Evolutionary conservation across 1,140 invertebrate species (phyloP).

Genomic region (Oryzaephilus surinamensis): DNA sequence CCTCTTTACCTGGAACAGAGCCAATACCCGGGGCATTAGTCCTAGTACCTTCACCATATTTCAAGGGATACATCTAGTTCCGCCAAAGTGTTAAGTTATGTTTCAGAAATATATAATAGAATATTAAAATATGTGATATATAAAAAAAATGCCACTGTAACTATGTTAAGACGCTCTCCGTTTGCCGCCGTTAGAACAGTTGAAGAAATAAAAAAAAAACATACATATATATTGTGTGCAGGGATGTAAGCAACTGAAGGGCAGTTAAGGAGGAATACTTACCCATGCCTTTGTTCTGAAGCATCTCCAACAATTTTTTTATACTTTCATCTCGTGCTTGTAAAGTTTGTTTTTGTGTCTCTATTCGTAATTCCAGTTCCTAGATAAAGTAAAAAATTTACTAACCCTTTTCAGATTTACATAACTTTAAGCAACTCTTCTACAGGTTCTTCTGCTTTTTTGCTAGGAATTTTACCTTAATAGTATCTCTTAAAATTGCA

Average conservation of each 20-base stretch:
- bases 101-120: not conserved
- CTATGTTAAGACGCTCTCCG: slow-evolving; percentile 15
- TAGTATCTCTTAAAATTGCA: slow-evolving; percentile 86
- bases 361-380: slow-evolving; percentile 91
- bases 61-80: slow-evolving; percentile 7
- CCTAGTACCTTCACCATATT: slow-evolving; percentile 12
- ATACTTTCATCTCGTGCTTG: slow-evolving; percentile 94
- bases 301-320: slow-evolving; percentile 96
- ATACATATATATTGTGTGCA: slow-evolving; percentile 12
- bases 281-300: slow-evolving; percentile 95
- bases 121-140: not conserved
- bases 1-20: slow-evolving; percentile 76
- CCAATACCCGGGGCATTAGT: slow-evolving; percentile 30
- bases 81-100: slow-evolving; percentile 5
- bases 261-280: slow-evolving; percentile 38
- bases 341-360: slow-evolving; percentile 95
- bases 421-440: not conserved
- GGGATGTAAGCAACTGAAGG: slow-evolving; percentile 21
- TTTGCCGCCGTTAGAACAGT: slow-evolving; percentile 11
- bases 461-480: too few relatives aligned
- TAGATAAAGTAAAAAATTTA: slow-evolving; percentile 31
- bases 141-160: slow-evolving; percentile 17
- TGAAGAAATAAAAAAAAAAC: slow-evolving; percentile 12
- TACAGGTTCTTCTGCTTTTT: too few relatives aligned
- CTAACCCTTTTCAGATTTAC: too few relatives aligned